Evolutionary conservation across 1,140 invertebrate species (phyloP).

Genomic region (Drosophila busckii): DNA sequence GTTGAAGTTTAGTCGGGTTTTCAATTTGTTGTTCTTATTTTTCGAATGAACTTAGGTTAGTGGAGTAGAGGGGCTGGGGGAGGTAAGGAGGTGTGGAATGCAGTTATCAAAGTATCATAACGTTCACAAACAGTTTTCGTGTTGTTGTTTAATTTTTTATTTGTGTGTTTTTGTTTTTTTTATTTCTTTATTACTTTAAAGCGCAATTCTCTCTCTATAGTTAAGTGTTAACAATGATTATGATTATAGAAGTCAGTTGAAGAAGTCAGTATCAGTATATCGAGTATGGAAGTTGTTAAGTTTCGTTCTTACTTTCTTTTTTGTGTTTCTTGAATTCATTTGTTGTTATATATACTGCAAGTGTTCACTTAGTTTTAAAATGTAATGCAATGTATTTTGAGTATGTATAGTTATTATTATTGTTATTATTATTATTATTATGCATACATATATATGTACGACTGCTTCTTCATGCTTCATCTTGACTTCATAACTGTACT

Average conservation of each 20-base stretch:
- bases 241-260: conserved; percentile 76
- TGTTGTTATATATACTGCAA: conserved; percentile 28
- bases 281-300: conserved; percentile 57
- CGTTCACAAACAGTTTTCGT: too few relatives aligned
- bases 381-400: conserved; percentile 40
- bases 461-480: conserved; percentile 14
- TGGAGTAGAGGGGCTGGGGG: too few relatives aligned
- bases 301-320: conserved; percentile 19
- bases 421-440: conserved; percentile 8
- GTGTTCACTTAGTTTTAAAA: conserved; percentile 37
- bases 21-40: neutral
- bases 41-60: conserved; percentile 10
- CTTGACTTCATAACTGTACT: conserved; percentile 34
- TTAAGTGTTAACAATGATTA: conserved; percentile 76
- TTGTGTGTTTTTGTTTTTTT: conserved; percentile 15
- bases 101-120: too few relatives aligned
- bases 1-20: conserved; percentile 29
- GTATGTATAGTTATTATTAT: conserved; percentile 45
- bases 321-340: conserved; percentile 43
- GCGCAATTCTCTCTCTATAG: conserved; percentile 69
- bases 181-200: conserved; percentile 32
- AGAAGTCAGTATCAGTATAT: conserved; percentile 56
- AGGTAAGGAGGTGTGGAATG: neutral
- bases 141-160: neutral
- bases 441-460: conserved; percentile 29